phyloP scores from a whole-genome alignment of 2,113 vertebrate species.

The Tupaia chinensis region DNA sequence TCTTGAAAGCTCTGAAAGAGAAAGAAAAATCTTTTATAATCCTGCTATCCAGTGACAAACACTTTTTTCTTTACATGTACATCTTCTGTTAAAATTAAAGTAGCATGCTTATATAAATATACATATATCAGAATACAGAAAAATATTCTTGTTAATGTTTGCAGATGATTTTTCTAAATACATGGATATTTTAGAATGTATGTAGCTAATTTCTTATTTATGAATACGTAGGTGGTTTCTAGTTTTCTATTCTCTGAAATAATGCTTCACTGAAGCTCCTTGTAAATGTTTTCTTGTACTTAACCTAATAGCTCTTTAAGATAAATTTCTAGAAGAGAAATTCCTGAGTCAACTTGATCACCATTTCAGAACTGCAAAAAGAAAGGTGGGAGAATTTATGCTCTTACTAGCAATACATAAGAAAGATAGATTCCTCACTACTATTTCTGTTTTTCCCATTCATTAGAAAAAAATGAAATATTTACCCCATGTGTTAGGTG shows the following conservation, averaged over 20 bases:
- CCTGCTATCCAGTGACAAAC: background rate
- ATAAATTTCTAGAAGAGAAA: slow-evolving; percentile 49
- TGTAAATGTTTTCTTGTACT: background rate
- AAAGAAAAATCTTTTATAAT: background rate
- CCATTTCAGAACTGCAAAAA: slow-evolving; percentile 7
- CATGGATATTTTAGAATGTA: slow-evolving; percentile 17
- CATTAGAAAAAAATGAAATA: slow-evolving; percentile 8
- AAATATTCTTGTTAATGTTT: slow-evolving; percentile 27
- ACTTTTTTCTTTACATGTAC: background rate
- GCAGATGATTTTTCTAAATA: slow-evolving; percentile 27
- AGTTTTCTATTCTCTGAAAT: slow-evolving; percentile 24
- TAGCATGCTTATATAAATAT: background rate
- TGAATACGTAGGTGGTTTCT: background rate
- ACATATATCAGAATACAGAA: background rate
- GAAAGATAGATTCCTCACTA: background rate
- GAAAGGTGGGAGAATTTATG: background rate
- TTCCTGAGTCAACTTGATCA: background rate
- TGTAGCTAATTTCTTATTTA: background rate
- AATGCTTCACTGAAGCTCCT: slow-evolving; percentile 3
- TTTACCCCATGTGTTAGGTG: background rate
- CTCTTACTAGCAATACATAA: background rate
- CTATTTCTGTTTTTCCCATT: slow-evolving; percentile 5
- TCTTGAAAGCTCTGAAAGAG: background rate
- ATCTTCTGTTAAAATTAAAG: slow-evolving; percentile 18
- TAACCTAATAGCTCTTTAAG: slow-evolving; percentile 20